Conservation (phyloP, 2,888 invertebrate species). For the Xylocampa areola region DNA sequence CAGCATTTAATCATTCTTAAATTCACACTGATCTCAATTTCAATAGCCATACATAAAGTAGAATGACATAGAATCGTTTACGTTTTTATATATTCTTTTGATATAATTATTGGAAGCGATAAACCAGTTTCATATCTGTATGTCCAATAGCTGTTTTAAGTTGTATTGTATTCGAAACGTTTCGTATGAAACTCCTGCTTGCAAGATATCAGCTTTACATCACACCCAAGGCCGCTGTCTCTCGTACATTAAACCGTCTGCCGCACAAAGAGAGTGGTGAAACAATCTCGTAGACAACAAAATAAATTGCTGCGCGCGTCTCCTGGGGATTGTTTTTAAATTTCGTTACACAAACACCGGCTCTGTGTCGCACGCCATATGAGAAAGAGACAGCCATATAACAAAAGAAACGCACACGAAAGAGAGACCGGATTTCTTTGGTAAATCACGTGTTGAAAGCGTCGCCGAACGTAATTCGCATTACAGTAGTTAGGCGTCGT, state of each 20-base stretch:
- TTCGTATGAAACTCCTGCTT: not conserved
- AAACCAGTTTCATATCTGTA: too few species aligned
- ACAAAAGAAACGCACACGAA: slow-evolving; percentile 26
- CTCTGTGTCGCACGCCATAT: slow-evolving; percentile 51
- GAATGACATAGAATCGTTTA: too few species aligned
- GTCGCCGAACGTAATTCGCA: slow-evolving; percentile 53
- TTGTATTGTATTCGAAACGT: too few species aligned
- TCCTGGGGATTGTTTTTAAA: slow-evolving; percentile 84
- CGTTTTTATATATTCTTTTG: too few species aligned
- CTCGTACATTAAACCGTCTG: slow-evolving; percentile 28
- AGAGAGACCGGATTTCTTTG: slow-evolving; percentile 50
- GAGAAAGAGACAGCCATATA: slow-evolving; percentile 58
- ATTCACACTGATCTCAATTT: too few species aligned
- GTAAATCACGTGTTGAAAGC: slow-evolving; percentile 45
- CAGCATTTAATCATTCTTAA: too few species aligned
- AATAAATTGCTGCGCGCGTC: slow-evolving; percentile 75
- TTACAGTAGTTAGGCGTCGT: slow-evolving; percentile 60
- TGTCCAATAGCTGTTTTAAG: too few species aligned
- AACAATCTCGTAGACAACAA: slow-evolving; percentile 78
- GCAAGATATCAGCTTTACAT: not conserved
- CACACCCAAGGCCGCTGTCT: slow-evolving; percentile 36
- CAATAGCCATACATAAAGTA: too few species aligned
- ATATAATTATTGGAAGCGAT: too few species aligned
- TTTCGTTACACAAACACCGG: slow-evolving; percentile 77
- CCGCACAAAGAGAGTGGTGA: slow-evolving; percentile 58